Evolutionary conservation across 2,797 vertebrate species (phyloP), one percentile per base, ranked within the genome.

Genomic region (Malacoraja senta): DNA sequence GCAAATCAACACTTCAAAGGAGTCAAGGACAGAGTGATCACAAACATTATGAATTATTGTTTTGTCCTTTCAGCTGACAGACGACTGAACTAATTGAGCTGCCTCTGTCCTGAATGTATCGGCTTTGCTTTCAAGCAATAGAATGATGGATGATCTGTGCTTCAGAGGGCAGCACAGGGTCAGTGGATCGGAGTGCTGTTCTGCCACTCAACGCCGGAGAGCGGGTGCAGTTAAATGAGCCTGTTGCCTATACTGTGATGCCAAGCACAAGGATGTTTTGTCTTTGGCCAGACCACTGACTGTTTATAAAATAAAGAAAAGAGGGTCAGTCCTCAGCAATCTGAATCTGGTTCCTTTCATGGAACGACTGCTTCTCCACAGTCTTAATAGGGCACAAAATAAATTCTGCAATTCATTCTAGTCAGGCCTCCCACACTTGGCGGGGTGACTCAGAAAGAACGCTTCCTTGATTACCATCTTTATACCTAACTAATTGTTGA

Each of bases 401-500:
- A 91, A 92, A 92, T 74, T 72, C 35, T 92, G 71, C 90, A 15
- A 74, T 68, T 44, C 35, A 58, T 76, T 53, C 72, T n/a, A 74
- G 24, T n/a, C 0, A 71, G 71, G 68, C 90, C 90, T 92, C 90
- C 90, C 90, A 76, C 90, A 92, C 72, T 92, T 92, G 90, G n/a
- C n/a, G 17, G 77, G 13, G n/a, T 7, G 38, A 53, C 71, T 92
- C 68, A 76, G n/a, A 92, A 76, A 92, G 90, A 76, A 53, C 35
- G 29, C 90, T 29, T 76, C 71, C 90, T 92, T 76, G 71, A 92
- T 74, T 92, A 76, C 90, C 90, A 92, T 92, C 90, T 92, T 76
- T 92, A 92, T 92, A 92, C 90, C 38, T 15, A 92, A 92, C 90
- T 92, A 92, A 92, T 92, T 92, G 90, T 92, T 92, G 90, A 92